phyloP scores from a whole-genome alignment of 2,113 vertebrate genomes.

The Eubucco bourcierii region DNA sequence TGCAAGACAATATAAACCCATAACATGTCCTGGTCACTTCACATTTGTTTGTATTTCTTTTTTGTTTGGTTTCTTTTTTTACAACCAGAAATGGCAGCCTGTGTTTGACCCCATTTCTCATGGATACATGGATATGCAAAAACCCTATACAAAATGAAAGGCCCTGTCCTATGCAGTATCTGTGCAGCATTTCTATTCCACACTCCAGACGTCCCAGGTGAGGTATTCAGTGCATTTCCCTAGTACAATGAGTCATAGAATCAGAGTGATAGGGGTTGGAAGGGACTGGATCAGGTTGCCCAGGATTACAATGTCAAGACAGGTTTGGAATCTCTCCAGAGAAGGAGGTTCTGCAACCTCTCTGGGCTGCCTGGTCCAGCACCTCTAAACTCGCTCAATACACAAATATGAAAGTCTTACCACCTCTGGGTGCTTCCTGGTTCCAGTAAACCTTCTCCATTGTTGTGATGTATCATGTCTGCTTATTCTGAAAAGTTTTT shows the following conservation, averaged over 20 bases:
- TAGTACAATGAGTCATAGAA: too few relatives aligned
- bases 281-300: too few relatives aligned
- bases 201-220: neutral
- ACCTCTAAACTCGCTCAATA: neutral
- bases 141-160: neutral
- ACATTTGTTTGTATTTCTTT: neutral
- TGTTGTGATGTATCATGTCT: accelerated
- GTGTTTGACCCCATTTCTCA: too few relatives aligned
- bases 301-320: too few relatives aligned
- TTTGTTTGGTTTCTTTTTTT: too few relatives aligned
- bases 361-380: too few relatives aligned
- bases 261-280: too few relatives aligned
- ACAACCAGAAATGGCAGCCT: too few relatives aligned
- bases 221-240: too few relatives aligned
- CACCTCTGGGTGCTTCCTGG: neutral
- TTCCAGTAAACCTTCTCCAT: neutral
- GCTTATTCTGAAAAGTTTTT: neutral
- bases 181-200: neutral
- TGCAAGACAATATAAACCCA: neutral
- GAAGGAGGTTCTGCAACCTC: too few relatives aligned
- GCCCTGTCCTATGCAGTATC: too few relatives aligned
- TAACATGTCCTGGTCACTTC: neutral
- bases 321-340: too few relatives aligned
- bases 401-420: neutral
- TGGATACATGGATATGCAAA: neutral